Evolutionary conservation across 2,113 vertebrate genomes (phyloP).

Genomic region (Tupaia chinensis): DNA sequence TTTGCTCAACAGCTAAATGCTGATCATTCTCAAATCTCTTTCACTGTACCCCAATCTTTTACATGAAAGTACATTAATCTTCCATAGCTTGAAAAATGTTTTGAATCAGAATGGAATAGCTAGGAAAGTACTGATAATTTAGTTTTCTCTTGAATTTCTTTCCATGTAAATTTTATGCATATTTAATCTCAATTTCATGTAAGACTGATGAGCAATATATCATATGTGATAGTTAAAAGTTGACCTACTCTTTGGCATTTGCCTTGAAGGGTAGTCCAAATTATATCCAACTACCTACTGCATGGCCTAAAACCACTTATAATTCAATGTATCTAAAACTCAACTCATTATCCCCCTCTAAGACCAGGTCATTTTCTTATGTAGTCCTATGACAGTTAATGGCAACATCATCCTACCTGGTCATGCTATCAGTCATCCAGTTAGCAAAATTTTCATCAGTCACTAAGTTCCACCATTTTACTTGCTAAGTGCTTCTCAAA

Average conservation of each 20-base stretch:
- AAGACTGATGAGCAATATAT: background rate
- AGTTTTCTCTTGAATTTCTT: slow-evolving; percentile 36
- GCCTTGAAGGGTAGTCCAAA: background rate
- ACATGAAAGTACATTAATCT: background rate
- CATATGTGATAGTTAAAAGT: background rate
- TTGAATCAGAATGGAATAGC: background rate
- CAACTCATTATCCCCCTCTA: background rate
- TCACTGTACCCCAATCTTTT: background rate
- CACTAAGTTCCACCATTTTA: background rate
- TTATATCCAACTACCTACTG: background rate
- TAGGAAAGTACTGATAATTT: background rate
- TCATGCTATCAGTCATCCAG: background rate
- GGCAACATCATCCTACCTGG: background rate
- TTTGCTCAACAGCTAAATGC: background rate
- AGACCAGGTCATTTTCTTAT: background rate
- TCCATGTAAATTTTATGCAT: background rate
- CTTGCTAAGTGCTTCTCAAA: background rate
- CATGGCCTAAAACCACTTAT: background rate
- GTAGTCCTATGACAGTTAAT: background rate
- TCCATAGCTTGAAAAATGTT: background rate
- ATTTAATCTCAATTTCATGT: slow-evolving; percentile 23
- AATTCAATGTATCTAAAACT: background rate
- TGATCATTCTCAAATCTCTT: background rate
- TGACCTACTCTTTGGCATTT: background rate
- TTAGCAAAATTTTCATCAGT: background rate